Evolutionary conservation across 1,140 invertebrate genomes (phyloP).

Genomic region (Samia ricini): DNA sequence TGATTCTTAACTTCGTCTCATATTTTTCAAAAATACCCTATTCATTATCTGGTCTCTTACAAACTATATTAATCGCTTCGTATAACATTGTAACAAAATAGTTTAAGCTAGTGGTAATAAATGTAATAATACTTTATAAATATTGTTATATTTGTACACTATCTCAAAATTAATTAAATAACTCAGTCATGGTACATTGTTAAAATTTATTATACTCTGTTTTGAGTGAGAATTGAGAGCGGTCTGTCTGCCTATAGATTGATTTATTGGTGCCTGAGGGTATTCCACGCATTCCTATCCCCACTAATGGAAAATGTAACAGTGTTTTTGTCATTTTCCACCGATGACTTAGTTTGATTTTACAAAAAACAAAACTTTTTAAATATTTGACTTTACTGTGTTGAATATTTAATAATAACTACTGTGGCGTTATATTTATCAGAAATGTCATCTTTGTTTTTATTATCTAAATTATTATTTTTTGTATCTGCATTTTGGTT

Average conservation of each 20-base stretch:
- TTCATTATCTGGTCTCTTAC: no score
- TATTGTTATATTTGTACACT: background rate
- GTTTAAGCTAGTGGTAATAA: background rate
- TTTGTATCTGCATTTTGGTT: no score
- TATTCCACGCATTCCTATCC: constrained; percentile 46
- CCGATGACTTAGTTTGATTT: constrained; percentile 50
- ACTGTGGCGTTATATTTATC: no score
- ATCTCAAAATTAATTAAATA: background rate
- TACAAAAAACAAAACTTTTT: no score
- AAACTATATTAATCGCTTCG: no score
- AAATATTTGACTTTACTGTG: no score
- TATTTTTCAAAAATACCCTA: no score
- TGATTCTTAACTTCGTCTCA: no score
- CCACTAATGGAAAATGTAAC: constrained; percentile 60
- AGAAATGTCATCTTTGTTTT: no score
- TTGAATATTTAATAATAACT: no score
- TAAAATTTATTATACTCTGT: constrained; percentile 28
- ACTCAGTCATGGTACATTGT: constrained; percentile 12
- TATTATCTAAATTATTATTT: no score
- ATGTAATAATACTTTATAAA: background rate
- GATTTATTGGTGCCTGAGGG: constrained; percentile 47
- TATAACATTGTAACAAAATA: no score
- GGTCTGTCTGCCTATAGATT: constrained; percentile 34
- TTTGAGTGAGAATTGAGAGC: constrained; percentile 18
- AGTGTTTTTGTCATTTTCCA: constrained; percentile 51